These are phyloP conservation scores for Nymphalis c-album DNA, from an alignment of 2,888 invertebrate species.

Conservation along the genomic window DNA sequence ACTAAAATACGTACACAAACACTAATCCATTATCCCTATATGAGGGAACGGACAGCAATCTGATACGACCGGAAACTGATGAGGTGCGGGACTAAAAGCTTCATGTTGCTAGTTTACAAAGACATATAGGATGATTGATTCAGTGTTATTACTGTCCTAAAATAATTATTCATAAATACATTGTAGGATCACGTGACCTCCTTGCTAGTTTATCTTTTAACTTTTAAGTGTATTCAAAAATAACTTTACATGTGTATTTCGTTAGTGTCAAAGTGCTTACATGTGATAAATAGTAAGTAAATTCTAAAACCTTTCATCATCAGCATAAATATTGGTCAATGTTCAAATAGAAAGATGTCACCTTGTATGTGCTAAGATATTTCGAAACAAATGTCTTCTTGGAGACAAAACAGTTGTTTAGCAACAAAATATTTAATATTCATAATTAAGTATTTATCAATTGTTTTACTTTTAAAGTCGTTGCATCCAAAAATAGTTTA, in stretches of 20 bases:
- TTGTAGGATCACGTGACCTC: too few species aligned
- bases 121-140: too few species aligned
- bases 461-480: neutral
- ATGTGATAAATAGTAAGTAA: constrained; percentile 11
- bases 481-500: too few species aligned
- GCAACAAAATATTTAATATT: constrained; percentile 1
- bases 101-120: too few species aligned
- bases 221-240: neutral
- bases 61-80: too few species aligned
- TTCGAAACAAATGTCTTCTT: constrained; percentile 3
- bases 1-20: too few species aligned
- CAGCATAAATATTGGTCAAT: constrained; percentile 20
- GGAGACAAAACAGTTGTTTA: neutral
- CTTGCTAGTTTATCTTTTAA: neutral
- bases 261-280: constrained; percentile 9
- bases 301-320: constrained; percentile 20
- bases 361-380: constrained; percentile 11
- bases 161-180: too few species aligned
- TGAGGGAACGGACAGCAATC: too few species aligned
- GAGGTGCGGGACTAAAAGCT: too few species aligned
- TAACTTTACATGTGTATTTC: constrained; percentile 1
- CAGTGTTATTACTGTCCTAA: too few species aligned
- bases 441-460: neutral
- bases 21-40: too few species aligned
- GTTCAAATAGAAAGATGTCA: constrained; percentile 19